Evolutionary conservation across 1,140 invertebrate species (phyloP), one percentile per base, ranked within the genome.

Genomic region (Dolichoris vasculosae): DNA sequence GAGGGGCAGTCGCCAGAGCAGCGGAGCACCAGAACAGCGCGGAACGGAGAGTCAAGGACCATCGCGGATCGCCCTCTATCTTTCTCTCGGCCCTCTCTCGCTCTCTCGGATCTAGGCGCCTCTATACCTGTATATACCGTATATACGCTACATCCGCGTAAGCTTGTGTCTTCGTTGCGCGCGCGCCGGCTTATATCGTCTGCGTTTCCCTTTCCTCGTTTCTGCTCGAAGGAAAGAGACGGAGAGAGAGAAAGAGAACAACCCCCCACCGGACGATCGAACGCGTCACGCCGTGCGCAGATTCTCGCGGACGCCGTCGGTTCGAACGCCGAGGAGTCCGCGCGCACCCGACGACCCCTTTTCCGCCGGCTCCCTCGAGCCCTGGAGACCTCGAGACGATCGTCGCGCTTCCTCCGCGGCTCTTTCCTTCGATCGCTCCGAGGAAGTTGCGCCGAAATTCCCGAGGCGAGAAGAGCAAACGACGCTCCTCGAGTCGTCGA

Each of bases 1-100:
- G 82, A 83, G 59, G 26, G 64, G 11, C 80, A 48, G 38, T 26
- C 67, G 26, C 38, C 8, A 38, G 4, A 73, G 46, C 46, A 48
- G n/a, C 46, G 15, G 69, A n/a, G 4, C 7, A 23, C 6, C 32
- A 32, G 43, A 76, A 32, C 30, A 30, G 75, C 43, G 8, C 43
- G 11, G n/a, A 48, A 35, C 75, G 8, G 75, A 75, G 40, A 76
- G 75, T 35, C 75, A 76, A 76, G 75, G 75, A 76, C 75, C 46
- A 48, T 51, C 46, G 46, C 75, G 13, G 30, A 30, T 51, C 75
- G 71, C 71, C 43, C 20, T 75, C 71, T 46, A n/a, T 75, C 71
- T 46, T n/a, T 26, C 23, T 76, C 69, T 30, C 38, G 35, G 35
- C 35, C 6, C 67, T 40, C 35, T 71, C 67, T 35, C 32, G 15